Percentiles rank a stretch among this genome's conserved stretches.
phyloP scores from a whole-genome alignment of 2,797 vertebrate genomes.

The Chaenodraco wilsoni region DNA sequence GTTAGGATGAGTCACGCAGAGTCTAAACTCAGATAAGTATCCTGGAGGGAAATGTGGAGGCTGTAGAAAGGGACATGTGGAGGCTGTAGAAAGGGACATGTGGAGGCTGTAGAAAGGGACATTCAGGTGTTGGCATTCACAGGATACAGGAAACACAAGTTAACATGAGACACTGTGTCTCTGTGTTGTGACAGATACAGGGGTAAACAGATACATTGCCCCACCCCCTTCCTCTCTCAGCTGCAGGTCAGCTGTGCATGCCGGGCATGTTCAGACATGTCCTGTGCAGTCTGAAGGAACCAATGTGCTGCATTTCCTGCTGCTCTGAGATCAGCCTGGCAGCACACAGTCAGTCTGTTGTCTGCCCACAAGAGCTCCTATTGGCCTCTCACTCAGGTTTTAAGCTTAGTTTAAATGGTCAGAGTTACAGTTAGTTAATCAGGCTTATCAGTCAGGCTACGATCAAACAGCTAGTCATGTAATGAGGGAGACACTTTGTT shows the following conservation, averaged over 20 bases:
- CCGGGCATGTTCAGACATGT: slow-evolving; percentile 79
- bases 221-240: slow-evolving; percentile 40
- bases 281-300: slow-evolving; percentile 24
- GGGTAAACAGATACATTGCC: slow-evolving; percentile 40
- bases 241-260: slow-evolving; percentile 68
- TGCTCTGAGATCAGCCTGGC: slow-evolving; percentile 12
- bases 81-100: no score
- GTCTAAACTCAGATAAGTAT: not conserved
- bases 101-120: slow-evolving; percentile 18
- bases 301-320: slow-evolving; percentile 42
- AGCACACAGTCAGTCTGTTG: not conserved
- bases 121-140: slow-evolving; percentile 14
- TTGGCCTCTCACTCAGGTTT: not conserved
- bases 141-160: slow-evolving; percentile 19
- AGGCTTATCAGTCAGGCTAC: slow-evolving; percentile 7
- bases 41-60: not conserved
- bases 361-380: not conserved
- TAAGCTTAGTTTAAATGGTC: not conserved
- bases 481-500: not conserved
- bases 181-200: slow-evolving; percentile 50
- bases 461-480: not conserved
- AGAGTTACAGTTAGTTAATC: slow-evolving; percentile 2
- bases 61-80: slow-evolving; percentile 24
- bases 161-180: slow-evolving; percentile 3
- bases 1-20: not conserved